Base-by-base conservation (phyloP, 2,888 invertebrate genomes). In the Dysmachus trigonus region DNA sequence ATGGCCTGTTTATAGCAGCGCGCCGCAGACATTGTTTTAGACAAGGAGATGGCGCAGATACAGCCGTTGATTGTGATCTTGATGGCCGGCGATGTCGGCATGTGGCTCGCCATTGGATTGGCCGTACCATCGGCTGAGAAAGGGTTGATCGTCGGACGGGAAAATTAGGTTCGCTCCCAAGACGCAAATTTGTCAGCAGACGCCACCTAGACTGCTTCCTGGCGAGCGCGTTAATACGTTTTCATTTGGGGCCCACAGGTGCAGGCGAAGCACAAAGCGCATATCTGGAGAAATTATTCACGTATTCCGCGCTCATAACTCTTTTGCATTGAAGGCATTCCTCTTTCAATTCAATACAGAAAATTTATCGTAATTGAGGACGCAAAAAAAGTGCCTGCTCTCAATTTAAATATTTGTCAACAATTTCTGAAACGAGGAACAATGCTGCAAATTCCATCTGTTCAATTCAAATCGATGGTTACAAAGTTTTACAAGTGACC, bases 31-130 rank as follows among this genome's bases (percentile, higher is more conserved):
- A 76, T 22, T 76, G 76, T 35, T 38, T 33, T 76, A 76, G 76
- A 76, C 76, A 76, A 76, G 35, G 38, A 76, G 76, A 35, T 76
- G 79, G 79, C 31, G 51, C 79, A 31, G 79, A 79, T 79, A 79
- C 31, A 51, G 31, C 30, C n/a, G 47, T 79, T 79, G 51, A 51
- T 51, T 79, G 31, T 30, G 30, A 79, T 47, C 51, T 79, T 79
- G 33, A 76, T 62, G 62, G 62, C 62, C 27, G 47, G 22, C 27
- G 27, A 35, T 35, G 74, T 74, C n/a, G 35, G 18, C 74, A n/a
- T 33, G 3, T 74, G 74, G 33, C 30, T 74, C 33, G n/a, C 35
- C 35, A 74, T 74, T 74, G 74, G 31, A 74, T 74, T 74, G 74
- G 31, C 74, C n/a, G 74, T 7, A 35, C 10, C 33, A 33, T 4